Conservation (phyloP, 30 jellyfish, hydroid and myxozoan species). For the Hydractinia symbiolongicarpus region DNA sequence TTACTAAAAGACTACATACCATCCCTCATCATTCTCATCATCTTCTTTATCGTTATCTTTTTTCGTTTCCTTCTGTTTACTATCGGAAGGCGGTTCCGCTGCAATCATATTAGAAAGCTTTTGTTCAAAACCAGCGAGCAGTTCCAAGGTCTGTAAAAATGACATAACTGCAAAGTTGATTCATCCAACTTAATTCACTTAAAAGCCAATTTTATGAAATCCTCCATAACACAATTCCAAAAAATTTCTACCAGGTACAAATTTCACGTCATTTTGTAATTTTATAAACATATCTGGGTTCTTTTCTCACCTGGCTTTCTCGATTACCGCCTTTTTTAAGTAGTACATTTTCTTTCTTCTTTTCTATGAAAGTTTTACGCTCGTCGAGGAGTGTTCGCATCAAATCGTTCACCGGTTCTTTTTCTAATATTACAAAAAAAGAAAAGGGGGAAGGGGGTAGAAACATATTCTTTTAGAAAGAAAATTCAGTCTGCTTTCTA, state of each 20-base stretch:
- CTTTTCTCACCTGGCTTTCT: constrained; percentile 45
- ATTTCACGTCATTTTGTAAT: too few species aligned
- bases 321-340: constrained; percentile 60
- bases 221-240: too few species aligned
- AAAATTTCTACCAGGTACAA: too few species aligned
- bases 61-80: not conserved
- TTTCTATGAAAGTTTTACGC: constrained; percentile 34
- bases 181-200: too few species aligned
- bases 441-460: too few species aligned
- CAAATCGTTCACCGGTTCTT: constrained; percentile 60
- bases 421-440: constrained; percentile 1
- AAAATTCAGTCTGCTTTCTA: too few species aligned
- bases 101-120: not conserved
- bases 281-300: too few species aligned
- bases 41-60: not conserved
- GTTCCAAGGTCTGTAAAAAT: constrained; percentile 59
- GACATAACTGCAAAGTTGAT: not conserved
- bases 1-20: not conserved
- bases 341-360: constrained; percentile 47
- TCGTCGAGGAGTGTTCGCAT: constrained; percentile 57
- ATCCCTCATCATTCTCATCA: constrained; percentile 41
- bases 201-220: too few species aligned
- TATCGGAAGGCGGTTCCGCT: not conserved
- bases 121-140: constrained; percentile 67
- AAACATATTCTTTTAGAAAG: too few species aligned